A percentile compares a stretch with the other conserved stretches of the same genome.
These are phyloP conservation scores for Plutella xylostella DNA, from an alignment of 2,888 invertebrate genomes.

Conservation along the genomic window DNA sequence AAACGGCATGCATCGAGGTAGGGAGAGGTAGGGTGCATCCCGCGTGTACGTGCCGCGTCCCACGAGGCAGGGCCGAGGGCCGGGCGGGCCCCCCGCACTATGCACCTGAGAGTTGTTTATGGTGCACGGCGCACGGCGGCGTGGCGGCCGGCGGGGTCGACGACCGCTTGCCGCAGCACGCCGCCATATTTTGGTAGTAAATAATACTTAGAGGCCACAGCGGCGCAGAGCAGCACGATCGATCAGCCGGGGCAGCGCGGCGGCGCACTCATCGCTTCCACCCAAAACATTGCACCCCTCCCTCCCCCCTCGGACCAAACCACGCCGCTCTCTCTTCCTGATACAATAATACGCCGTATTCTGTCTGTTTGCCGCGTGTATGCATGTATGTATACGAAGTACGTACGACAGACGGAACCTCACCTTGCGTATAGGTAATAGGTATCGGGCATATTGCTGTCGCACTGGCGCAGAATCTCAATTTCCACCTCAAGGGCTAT, in stretches of 20 bases:
- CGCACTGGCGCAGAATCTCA: too few species aligned
- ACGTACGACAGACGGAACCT: too few species aligned
- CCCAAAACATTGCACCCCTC: conserved; percentile 50
- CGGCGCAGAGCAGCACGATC: conserved; percentile 54
- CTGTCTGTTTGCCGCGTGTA: not conserved
- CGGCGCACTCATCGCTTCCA: conserved; percentile 25
- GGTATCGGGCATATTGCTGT: too few species aligned
- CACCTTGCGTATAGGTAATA: too few species aligned
- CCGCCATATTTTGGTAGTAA: conserved; percentile 65
- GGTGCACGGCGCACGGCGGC: conserved; percentile 27
- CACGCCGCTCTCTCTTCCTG: not conserved
- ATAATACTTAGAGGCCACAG: conserved; percentile 37
- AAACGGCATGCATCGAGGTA: conserved; percentile 15
- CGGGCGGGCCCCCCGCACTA: conserved; percentile 34
- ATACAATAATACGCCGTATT: not conserved
- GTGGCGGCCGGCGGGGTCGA: conserved; percentile 37
- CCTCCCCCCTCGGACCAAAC: conserved; percentile 1
- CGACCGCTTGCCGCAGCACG: conserved; percentile 53
- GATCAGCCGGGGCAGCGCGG: conserved; percentile 58
- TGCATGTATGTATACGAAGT: not conserved
- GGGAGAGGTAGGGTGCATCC: conserved; percentile 20
- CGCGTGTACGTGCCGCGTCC: conserved; percentile 10
- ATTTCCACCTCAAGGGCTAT: too few species aligned
- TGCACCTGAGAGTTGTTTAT: conserved; percentile 45
- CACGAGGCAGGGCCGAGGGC: conserved; percentile 25